A percentile compares a stretch with the other conserved stretches of the same genome.
Conservation (phyloP, 2,888 invertebrate species). For the Nebria brevicollis region DNA sequence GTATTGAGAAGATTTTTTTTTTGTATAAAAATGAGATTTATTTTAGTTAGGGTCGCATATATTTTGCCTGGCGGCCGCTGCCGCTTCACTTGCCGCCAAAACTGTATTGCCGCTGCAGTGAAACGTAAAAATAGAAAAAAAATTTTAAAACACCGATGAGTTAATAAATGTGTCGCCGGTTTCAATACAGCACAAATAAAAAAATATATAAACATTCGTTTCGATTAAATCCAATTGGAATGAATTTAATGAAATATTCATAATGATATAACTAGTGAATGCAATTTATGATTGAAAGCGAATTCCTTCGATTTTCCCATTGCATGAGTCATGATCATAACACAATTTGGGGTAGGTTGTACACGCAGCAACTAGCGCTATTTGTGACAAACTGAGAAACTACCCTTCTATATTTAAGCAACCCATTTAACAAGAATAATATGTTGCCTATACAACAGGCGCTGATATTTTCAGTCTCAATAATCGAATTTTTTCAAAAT, state of each 20-base stretch:
- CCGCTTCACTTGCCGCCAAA: too few species aligned
- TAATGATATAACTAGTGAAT: neutral
- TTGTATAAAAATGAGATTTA: too few species aligned
- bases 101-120: too few species aligned
- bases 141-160: neutral
- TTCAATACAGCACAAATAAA: neutral
- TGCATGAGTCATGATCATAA: neutral
- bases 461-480: neutral
- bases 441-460: constrained; percentile 22
- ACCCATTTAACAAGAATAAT: constrained; percentile 18
- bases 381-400: constrained; percentile 20
- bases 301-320: neutral
- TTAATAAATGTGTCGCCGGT: neutral
- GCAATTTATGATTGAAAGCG: neutral
- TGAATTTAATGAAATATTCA: neutral
- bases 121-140: neutral
- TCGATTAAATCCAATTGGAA: neutral
- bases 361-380: constrained; percentile 20
- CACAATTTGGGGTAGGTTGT: neutral
- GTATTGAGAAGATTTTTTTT: too few species aligned
- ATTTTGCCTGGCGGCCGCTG: too few species aligned
- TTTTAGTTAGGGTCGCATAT: too few species aligned
- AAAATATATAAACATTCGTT: neutral
- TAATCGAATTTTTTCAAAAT: too few species aligned
- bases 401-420: constrained; percentile 26